A percentile compares a stretch with the other conserved stretches of the same genome.
Evolutionary conservation across 2,113 vertebrate species (phyloP).

Genomic region (Pogonocichla stellata): DNA sequence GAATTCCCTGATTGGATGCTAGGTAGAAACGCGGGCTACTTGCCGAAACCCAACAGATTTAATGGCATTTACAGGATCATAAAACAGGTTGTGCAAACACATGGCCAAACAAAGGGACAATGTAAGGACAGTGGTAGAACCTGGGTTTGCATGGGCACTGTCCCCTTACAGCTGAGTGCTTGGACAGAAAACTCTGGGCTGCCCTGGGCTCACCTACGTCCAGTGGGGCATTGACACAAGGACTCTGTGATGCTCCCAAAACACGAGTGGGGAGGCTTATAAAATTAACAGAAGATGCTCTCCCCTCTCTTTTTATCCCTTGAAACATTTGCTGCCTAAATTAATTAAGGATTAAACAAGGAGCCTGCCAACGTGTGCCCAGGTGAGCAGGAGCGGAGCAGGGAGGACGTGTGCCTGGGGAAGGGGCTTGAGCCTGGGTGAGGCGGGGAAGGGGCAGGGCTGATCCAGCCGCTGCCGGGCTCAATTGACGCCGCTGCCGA

Average conservation of each 20-base stretch:
- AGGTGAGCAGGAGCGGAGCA: neutral
- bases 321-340: neutral
- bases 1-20: neutral
- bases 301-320: neutral
- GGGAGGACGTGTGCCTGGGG: neutral
- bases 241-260: neutral
- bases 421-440: neutral
- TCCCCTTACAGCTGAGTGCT: neutral
- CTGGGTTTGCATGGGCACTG: neutral
- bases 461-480: neutral
- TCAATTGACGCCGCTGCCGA: neutral
- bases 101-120: neutral
- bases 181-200: neutral
- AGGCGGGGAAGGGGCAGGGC: neutral
- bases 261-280: neutral
- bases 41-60: slow-evolving; percentile 24
- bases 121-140: neutral
- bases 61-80: slow-evolving; percentile 20
- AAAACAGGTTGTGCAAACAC: slow-evolving; percentile 13
- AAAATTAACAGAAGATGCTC: neutral
- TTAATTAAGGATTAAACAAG: too few relatives aligned
- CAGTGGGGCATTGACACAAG: neutral
- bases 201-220: neutral
- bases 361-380: neutral
- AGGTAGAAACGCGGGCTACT: neutral